Evolutionary conservation across 1,140 invertebrate genomes (phyloP), one percentile per base, ranked within the genome.

Genomic region (Goniozus legneri): DNA sequence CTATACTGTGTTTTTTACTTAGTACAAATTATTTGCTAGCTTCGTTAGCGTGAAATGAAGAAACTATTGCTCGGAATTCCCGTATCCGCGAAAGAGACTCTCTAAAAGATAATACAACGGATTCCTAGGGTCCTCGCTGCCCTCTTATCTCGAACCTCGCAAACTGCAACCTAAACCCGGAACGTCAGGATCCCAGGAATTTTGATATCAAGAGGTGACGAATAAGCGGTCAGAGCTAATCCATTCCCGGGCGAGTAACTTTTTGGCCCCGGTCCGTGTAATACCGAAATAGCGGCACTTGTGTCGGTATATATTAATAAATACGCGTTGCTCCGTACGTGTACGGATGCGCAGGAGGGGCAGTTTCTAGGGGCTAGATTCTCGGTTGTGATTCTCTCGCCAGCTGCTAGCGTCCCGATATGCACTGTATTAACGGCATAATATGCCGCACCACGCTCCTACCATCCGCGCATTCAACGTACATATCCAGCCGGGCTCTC

Each of bases 391-490:
- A 71, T 68, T 69, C 63, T 44, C 64, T 61, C 48, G 48, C 57
- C 64, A 70, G 63, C 63, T 69, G 63, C 48, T 59, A 48, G 50
- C 49, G 47, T 63, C 50, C 59, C 60, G 65, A 68, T 68, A 68
- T 63, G 62, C 64, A 60, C 54, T 69, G 60, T 68, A 69, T 71
- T 69, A 71, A 71, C 59, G 54, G 52, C 61, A 59, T 69, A 65
- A 70, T 69, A 69, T 67, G 56, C 62, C 52, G 34, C 63, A 61
- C 62, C 65, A 64, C 51, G 56, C 47, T 59, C 57, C 35, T 47
- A 54, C 48, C 56, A 56, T 34, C 54, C 47, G 56, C n/a, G n/a
- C 54, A 59, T 62, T 51, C 56, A 60, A 61, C n/a, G n/a, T n/a
- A n/a, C 60, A 56, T 64, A 63, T 58, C 52, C 54, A 50, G 50